These are phyloP conservation scores for Hypena proboscidalis DNA, from an alignment of 2,888 invertebrate species.

Conservation along the genomic window DNA sequence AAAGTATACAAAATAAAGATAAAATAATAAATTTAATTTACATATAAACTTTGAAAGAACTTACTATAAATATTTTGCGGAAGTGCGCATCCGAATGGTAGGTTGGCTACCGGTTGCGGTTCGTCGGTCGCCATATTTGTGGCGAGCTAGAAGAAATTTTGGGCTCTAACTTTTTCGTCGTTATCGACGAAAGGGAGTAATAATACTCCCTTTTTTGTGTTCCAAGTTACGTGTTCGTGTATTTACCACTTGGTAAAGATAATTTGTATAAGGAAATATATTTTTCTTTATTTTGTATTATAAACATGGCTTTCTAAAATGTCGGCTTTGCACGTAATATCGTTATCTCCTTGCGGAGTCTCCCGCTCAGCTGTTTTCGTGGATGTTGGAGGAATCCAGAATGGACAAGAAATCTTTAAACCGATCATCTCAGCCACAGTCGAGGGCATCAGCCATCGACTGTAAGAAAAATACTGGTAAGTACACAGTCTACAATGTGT, in stretches of 20 bases:
- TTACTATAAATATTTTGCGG: constrained; percentile 44
- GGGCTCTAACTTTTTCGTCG: constrained; percentile 85
- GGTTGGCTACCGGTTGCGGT: constrained; percentile 81
- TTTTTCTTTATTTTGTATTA: constrained; percentile 85
- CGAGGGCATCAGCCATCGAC: constrained; percentile 90
- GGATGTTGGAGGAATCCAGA: constrained; percentile 85
- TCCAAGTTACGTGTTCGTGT: constrained; percentile 58
- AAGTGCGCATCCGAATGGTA: constrained; percentile 76
- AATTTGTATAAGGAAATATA: constrained; percentile 58
- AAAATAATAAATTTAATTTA: constrained; percentile 1
- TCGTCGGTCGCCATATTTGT: constrained; percentile 90
- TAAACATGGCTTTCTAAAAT: constrained; percentile 94
- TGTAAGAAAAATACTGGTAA: constrained; percentile 90
- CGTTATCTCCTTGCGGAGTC: constrained; percentile 90
- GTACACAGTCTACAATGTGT: no score
- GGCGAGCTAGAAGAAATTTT: constrained; percentile 83
- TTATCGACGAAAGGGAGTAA: constrained; percentile 88
- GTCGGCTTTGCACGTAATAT: constrained; percentile 89
- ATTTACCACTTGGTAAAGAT: constrained; percentile 68
- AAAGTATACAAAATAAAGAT: constrained; percentile 9
- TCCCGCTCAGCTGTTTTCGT: constrained; percentile 83
- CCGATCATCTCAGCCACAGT: constrained; percentile 88
- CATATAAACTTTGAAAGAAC: constrained; percentile 10
- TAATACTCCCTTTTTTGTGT: constrained; percentile 84
- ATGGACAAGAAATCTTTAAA: constrained; percentile 92